These are phyloP conservation scores for Brachyhypopomus occidentalis DNA, from an alignment of 2,113 vertebrate species.

Conservation along the genomic window DNA sequence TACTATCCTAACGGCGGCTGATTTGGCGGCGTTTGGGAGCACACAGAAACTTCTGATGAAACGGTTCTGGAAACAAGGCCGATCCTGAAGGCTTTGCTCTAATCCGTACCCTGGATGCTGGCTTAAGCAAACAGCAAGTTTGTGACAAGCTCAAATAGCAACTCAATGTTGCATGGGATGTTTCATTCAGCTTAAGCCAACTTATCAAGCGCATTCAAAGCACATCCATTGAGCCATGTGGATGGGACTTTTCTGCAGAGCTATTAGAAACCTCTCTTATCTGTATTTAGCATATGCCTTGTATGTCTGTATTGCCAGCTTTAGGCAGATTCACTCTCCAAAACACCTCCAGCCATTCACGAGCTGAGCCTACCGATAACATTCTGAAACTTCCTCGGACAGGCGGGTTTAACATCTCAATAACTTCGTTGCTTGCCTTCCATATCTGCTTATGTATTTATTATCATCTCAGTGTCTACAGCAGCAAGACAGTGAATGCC, in stretches of 20 bases:
- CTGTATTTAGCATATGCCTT: constrained; percentile 82
- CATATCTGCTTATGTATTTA: constrained; percentile 67
- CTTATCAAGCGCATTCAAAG: constrained; percentile 81
- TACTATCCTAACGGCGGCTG: constrained; percentile 27
- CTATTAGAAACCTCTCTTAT: constrained; percentile 81
- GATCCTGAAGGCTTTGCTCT: constrained; percentile 78
- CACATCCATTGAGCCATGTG: constrained; percentile 76
- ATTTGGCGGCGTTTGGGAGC: constrained; percentile 58
- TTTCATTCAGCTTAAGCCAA: constrained; percentile 80
- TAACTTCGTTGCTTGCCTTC: constrained; percentile 67
- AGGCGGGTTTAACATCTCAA: constrained; percentile 74
- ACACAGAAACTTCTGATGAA: constrained; percentile 73
- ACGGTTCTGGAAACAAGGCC: constrained; percentile 73
- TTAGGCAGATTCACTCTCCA: constrained; percentile 77
- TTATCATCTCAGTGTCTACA: constrained; percentile 59
- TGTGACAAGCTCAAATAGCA: constrained; percentile 76
- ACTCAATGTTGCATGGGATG: constrained; percentile 76
- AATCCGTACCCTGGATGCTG: constrained; percentile 76
- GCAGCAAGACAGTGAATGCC: constrained; percentile 53
- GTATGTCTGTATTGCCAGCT: constrained; percentile 76
- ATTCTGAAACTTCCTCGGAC: constrained; percentile 75
- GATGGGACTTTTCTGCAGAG: constrained; percentile 76
- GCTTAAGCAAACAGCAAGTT: constrained; percentile 77
- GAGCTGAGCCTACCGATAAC: constrained; percentile 78
- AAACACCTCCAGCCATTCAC: constrained; percentile 78